Base-by-base conservation (phyloP, 2,113 vertebrate genomes). In the Hucho hucho region DNA sequence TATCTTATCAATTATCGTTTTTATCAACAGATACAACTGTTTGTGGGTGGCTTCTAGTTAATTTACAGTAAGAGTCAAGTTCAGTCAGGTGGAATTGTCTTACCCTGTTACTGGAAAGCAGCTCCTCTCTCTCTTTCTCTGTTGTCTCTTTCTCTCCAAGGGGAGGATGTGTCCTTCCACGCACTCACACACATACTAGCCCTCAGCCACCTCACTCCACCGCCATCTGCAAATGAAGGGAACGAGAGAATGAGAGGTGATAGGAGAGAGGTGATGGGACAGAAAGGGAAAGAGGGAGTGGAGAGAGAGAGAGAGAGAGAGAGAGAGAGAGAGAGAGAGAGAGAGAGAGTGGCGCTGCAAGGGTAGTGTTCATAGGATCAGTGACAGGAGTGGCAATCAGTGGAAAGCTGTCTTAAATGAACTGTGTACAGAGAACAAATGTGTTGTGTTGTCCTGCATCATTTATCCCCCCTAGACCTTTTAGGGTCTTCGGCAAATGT, bases 201-300 rank as follows among this genome's bases (percentile, higher is more conserved):
- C n/a, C n/a, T 13, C 37, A 46, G 25, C 56, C 59, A 65, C 69
- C n/a, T 82, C 69, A 75, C 20, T 69, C 68, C 58, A 72, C 64
- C 56, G 65, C 81, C 37, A 80, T 75, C 78, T 81, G 79, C 28
- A 75, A 75, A 78, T 12, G 32, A 78, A 37, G 16, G 64, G 61
- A 9, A 63, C 16, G 11, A 24, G 59, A 22, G 59, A 63, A 24
- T 9, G 59, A 22, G 67, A 4, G 37, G 26, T 26, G 37, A 46
- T 18, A 9, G 11, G 20, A 47, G 32, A 9, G 20, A 43, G 20
- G 29, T 6, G 29, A 66, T 37, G 59, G 3, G 25, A 53, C n/a
- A 59, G 3, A 4, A 28, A 46, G 67, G 20, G 37, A 46, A 37
- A 69, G 67, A 68, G 66, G n/a, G 66, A 43, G 32, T 37, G 32